Percentiles rank a stretch among this genome's conserved stretches.
Evolutionary conservation across 2,797 vertebrate genomes (phyloP).

Genomic region (Cynodonichthys magdalenae): DNA sequence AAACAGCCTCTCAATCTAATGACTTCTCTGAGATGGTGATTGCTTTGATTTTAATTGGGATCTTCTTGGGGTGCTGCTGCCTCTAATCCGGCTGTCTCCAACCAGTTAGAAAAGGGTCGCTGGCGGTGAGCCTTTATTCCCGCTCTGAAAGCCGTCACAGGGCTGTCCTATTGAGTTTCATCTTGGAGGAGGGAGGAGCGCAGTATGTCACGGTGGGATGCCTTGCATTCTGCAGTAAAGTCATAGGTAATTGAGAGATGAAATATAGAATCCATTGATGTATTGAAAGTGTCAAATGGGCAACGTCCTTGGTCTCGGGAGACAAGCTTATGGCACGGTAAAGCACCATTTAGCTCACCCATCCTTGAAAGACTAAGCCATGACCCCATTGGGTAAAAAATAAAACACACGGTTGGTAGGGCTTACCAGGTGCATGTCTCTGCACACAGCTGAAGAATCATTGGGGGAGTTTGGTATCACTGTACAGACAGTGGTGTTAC

Average conservation of each 20-base stretch:
- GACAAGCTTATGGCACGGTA: constrained; percentile 46
- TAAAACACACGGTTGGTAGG: constrained; percentile 37
- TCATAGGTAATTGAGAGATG: constrained; percentile 64
- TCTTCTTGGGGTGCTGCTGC: constrained; percentile 59
- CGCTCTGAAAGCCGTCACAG: constrained; percentile 46
- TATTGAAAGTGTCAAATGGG: constrained; percentile 45
- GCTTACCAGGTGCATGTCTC: constrained; percentile 50
- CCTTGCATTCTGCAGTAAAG: constrained; percentile 44
- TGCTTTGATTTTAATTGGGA: constrained; percentile 82
- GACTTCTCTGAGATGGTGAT: constrained; percentile 69
- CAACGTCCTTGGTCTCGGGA: constrained; percentile 38
- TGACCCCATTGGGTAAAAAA: constrained; percentile 46
- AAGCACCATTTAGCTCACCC: constrained; percentile 68
- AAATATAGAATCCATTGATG: constrained; percentile 56
- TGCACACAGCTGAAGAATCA: constrained; percentile 39
- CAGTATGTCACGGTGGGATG: constrained; percentile 45
- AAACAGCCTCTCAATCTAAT: constrained; percentile 74
- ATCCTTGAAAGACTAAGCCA: constrained; percentile 67
- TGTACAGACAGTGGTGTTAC: neutral
- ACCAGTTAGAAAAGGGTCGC: constrained; percentile 65
- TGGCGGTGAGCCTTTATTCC: constrained; percentile 56
- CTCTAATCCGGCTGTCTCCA: constrained; percentile 75
- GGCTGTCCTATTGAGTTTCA: constrained; percentile 54
- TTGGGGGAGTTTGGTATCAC: neutral
- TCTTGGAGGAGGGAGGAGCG: constrained; percentile 20